Evolutionary conservation across 2,888 invertebrate genomes (phyloP), one percentile per base, ranked within the genome.

Genomic region (Agonopterix arenella): DNA sequence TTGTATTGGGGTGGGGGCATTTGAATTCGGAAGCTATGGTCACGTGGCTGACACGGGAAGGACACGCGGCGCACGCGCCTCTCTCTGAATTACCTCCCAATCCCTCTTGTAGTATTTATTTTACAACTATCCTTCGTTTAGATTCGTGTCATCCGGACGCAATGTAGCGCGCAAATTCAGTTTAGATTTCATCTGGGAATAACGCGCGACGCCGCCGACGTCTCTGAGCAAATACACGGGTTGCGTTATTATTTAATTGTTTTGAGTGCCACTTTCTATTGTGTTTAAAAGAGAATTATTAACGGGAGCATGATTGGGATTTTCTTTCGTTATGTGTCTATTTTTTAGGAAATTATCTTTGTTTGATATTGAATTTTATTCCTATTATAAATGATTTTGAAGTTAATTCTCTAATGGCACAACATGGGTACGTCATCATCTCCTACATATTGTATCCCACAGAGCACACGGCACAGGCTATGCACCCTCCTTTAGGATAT

Each of bases 171-270:
- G 43, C 43, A 43, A 43, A 13, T 13, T 78, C 71, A 78, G 82
- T 84, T 86, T 83, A 78, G 80, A 84, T 86, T 82, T 80, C 76
- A 85, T 82, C 83, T 72, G 66, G 57, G 45, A 52, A 28, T 28
- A 28, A 5, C 28, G 28, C 28, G 28, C 28, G 18, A 18, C 18
- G 18, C 18, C 13, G 13, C 56, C 59, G 56, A 13, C 11, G 61
- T 63, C 72, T 66, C 75, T 72, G 68, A 80, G 73, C 81, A 88
- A 85, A 86, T 77, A 84, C 67, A 68, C 72, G 66, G 77, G 81
- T 85, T 82, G 79, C 77, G 74, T 84, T 82, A 80, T 82, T 77
- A 80, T 82, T 80, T 85, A 83, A 86, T 85, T 86, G 84, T 80
- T 72, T 81, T 66, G 74, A 84, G 80, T 77, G 77, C 53, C 57